A percentile compares a stretch with the other conserved stretches of the same genome.
Evolutionary conservation across 1,140 invertebrate species (phyloP).

Genomic region (Formica exsecta): DNA sequence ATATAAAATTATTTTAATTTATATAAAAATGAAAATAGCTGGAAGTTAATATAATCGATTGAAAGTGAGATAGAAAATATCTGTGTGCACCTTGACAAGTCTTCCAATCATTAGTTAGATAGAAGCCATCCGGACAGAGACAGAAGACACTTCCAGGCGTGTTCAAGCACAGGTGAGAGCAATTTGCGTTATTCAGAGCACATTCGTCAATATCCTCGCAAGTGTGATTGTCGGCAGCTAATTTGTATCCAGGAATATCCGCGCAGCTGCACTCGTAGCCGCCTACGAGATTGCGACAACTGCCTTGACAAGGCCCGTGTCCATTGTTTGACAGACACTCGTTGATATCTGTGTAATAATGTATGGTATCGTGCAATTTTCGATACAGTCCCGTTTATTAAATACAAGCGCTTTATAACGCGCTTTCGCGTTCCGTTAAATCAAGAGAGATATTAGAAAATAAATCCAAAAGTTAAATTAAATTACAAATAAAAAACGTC

Average conservation of each 20-base stretch:
- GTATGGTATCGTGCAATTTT: neutral
- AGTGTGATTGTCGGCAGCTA: slow-evolving; percentile 87
- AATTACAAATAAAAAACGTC: neutral
- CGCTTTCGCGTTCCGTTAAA: neutral
- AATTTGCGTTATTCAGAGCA: slow-evolving; percentile 86
- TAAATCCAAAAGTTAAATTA: neutral
- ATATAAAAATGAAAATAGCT: neutral
- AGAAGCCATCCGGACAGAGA: slow-evolving; percentile 88
- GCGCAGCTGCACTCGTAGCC: slow-evolving; percentile 89
- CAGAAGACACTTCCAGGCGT: slow-evolving; percentile 88
- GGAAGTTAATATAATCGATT: neutral
- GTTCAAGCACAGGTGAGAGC: slow-evolving; percentile 88
- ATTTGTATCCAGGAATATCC: slow-evolving; percentile 87
- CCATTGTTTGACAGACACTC: slow-evolving; percentile 89
- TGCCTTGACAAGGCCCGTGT: slow-evolving; percentile 90
- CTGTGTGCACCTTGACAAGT: slow-evolving; percentile 85
- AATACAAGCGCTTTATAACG: neutral
- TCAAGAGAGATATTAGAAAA: too few relatives aligned
- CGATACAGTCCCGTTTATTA: neutral
- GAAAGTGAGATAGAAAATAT: neutral
- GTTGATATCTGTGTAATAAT: slow-evolving; percentile 86
- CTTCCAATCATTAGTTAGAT: slow-evolving; percentile 86
- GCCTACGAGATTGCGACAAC: slow-evolving; percentile 89
- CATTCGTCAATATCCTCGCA: slow-evolving; percentile 90
- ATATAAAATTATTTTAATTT: neutral